phyloP scores from a whole-genome alignment of 2,888 invertebrate species.

The Aproaerema taeniolella region DNA sequence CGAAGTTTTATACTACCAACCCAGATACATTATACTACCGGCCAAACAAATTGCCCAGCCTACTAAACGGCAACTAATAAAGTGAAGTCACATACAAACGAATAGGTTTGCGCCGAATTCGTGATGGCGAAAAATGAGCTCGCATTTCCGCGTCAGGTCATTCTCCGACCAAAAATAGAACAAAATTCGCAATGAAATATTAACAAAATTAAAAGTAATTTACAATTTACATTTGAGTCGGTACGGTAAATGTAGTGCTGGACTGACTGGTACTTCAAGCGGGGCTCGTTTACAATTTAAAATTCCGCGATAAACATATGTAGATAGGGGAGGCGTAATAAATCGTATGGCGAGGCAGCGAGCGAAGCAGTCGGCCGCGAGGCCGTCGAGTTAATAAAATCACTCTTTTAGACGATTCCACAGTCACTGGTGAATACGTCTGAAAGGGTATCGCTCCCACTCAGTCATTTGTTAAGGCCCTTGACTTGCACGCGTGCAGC shows the following conservation, averaged over 20 bases:
- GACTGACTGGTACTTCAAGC: conserved; percentile 47
- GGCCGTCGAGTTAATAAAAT: conserved; percentile 49
- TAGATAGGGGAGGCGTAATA: conserved; percentile 61
- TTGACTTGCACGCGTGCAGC: conserved; percentile 3
- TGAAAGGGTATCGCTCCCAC: conserved; percentile 4
- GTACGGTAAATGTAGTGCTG: conserved; percentile 26
- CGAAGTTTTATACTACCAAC: conserved; percentile 22
- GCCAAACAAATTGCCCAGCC: conserved; percentile 33
- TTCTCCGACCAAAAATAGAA: conserved; percentile 6
- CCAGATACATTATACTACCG: conserved; percentile 37
- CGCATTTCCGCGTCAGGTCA: conserved; percentile 12
- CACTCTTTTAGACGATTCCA: conserved; percentile 49
- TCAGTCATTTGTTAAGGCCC: conserved; percentile 4
- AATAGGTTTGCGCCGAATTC: conserved; percentile 28
- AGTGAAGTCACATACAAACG: conserved; percentile 33
- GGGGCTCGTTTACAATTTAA: conserved; percentile 68
- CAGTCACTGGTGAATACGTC: neutral
- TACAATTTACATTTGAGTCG: conserved; percentile 4
- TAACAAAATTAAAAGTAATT: conserved; percentile 7
- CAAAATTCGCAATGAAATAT: conserved; percentile 4
- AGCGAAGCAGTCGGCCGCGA: conserved; percentile 24
- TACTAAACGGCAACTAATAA: conserved; percentile 32
- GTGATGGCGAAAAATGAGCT: conserved; percentile 29
- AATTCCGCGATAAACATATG: conserved; percentile 68
- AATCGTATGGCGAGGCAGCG: conserved; percentile 43